Evolutionary conservation across 1,140 invertebrate genomes (phyloP).

Genomic region (Antheraea mylitta): DNA sequence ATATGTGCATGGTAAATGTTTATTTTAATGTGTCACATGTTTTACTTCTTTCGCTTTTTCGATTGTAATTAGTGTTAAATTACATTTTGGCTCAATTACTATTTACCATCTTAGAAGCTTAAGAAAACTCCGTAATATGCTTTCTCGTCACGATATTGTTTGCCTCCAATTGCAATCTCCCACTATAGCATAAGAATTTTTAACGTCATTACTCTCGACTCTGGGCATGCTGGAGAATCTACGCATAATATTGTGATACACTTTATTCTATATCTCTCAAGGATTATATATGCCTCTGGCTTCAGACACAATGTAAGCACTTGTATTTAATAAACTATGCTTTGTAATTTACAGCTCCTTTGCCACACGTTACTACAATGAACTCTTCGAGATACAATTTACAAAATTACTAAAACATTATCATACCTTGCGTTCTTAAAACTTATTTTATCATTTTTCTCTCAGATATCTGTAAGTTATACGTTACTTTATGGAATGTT

Average conservation of each 20-base stretch:
- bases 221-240: conserved; percentile 52
- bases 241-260: conserved; percentile 8
- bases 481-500: conserved; percentile 6
- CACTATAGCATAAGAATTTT: conserved; percentile 36
- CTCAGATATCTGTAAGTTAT: conserved; percentile 48
- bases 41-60: conserved; percentile 23
- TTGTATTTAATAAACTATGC: conserved; percentile 36
- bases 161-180: conserved; percentile 36
- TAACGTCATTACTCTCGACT: conserved; percentile 38
- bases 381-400: conserved; percentile 7
- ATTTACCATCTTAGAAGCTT: conserved; percentile 55
- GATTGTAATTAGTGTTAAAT: conserved; percentile 36
- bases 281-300: conserved; percentile 41
- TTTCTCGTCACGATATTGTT: conserved; percentile 51
- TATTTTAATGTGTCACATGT: neutral
- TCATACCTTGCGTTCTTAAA: neutral
- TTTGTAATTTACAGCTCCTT: conserved; percentile 50
- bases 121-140: conserved; percentile 43
- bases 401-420: conserved; percentile 2
- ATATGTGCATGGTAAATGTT: neutral
- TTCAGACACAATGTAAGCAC: conserved; percentile 50
- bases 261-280: neutral
- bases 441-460: conserved; percentile 37
- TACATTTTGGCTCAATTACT: conserved; percentile 73
- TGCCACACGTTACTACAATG: conserved; percentile 24